phyloP scores from a whole-genome alignment of 2,888 invertebrate species.

The Drosophila incognita region DNA sequence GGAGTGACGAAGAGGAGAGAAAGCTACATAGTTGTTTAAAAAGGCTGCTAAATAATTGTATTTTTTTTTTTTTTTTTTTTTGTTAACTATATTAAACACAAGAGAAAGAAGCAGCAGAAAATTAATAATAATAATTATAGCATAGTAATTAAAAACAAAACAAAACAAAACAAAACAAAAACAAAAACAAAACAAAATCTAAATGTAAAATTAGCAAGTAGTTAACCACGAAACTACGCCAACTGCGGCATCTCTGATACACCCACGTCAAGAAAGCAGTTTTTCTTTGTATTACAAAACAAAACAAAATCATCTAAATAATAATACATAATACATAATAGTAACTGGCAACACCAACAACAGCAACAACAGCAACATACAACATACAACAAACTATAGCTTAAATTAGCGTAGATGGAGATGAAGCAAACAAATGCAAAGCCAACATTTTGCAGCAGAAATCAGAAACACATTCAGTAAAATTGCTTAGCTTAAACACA shows the following conservation, averaged over 20 bases:
- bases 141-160: conserved; percentile 20
- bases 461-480: conserved; percentile 21
- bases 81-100: conserved; percentile 64
- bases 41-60: conserved; percentile 64
- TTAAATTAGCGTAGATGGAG: conserved; percentile 39
- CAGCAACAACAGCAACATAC: conserved; percentile 14
- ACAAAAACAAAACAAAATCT: conserved; percentile 32
- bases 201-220: conserved; percentile 69
- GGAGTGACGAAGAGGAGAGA: conserved; percentile 9
- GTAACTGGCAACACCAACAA: conserved; percentile 27
- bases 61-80: conserved; percentile 67
- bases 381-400: conserved; percentile 29
- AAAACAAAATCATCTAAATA: conserved; percentile 24
- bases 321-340: conserved; percentile 37
- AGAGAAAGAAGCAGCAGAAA: conserved; percentile 45
- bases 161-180: neutral
- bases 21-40: conserved; percentile 70
- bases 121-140: conserved; percentile 52
- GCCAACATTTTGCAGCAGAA: conserved; percentile 8
- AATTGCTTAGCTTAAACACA: conserved; percentile 20
- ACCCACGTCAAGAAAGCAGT: conserved; percentile 33
- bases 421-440: conserved; percentile 1
- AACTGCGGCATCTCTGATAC: conserved; percentile 30
- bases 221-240: conserved; percentile 44
- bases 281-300: conserved; percentile 63